Evolutionary conservation across 2,113 vertebrate species (phyloP).

Genomic region (Ibidorhyncha struthersii): DNA sequence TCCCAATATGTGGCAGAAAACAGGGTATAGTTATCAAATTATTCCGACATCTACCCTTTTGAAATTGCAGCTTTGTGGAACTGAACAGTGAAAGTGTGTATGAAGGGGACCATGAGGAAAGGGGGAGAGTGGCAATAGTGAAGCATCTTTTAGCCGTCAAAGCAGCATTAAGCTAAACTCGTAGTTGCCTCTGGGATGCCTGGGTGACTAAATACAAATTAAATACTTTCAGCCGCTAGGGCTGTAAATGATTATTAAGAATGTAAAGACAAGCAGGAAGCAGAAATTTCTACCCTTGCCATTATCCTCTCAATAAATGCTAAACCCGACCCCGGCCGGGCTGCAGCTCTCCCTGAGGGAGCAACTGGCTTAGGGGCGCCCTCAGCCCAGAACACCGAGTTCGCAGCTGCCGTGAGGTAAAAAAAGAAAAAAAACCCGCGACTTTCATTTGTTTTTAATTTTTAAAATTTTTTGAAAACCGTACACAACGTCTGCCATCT

Average conservation of each 20-base stretch:
- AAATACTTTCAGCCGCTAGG: background rate
- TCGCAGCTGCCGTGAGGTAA: background rate
- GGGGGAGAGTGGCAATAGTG: accelerated
- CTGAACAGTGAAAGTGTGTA: accelerated
- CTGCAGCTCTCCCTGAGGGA: background rate
- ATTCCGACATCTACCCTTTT: background rate
- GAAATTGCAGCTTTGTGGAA: background rate
- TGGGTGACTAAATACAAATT: background rate
- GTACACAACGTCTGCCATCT: accelerated
- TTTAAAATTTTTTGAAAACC: no score
- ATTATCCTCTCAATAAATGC: no score
- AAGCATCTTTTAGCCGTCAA: background rate
- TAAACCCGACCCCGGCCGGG: no score
- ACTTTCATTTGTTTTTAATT: no score
- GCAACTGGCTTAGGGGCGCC: background rate
- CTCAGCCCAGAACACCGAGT: background rate
- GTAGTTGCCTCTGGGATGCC: background rate
- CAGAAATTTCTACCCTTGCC: background rate
- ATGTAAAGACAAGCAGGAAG: background rate
- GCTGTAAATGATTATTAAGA: no score
- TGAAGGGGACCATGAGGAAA: background rate
- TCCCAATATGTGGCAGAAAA: background rate
- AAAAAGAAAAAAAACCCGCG: background rate
- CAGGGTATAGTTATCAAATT: background rate
- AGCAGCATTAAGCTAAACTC: accelerated